Evolutionary conservation across 2,888 invertebrate genomes (phyloP).

Genomic region (Hartigia nigra): DNA sequence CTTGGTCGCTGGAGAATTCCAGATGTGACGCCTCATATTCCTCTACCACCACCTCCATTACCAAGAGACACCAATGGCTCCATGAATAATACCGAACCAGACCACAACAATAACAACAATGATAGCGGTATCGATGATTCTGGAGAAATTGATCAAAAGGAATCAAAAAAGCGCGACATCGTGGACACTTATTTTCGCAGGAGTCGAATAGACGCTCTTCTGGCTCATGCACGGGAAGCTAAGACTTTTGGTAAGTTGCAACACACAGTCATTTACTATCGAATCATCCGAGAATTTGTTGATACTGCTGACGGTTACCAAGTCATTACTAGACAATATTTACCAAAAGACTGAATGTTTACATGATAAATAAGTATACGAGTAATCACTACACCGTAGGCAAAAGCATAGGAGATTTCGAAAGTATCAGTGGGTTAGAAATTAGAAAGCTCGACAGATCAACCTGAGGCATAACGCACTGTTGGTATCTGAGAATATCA

Average conservation of each 20-base stretch:
- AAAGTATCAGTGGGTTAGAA: not conserved
- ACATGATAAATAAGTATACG: not conserved
- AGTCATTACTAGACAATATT: not conserved
- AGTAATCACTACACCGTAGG: not conserved
- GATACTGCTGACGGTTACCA: not conserved
- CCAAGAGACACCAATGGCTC: not conserved
- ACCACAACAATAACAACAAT: conserved; percentile 56
- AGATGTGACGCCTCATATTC: conserved; percentile 51
- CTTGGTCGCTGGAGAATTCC: conserved; percentile 60
- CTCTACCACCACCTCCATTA: conserved; percentile 48
- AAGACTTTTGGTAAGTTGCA: conserved; percentile 56
- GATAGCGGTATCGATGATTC: conserved; percentile 22
- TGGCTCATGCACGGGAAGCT: conserved; percentile 57
- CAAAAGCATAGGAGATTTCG: not conserved
- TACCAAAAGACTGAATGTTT: not conserved
- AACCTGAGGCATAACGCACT: not conserved
- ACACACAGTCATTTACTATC: not conserved
- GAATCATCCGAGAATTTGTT: too few species aligned
- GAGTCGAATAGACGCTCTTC: conserved; percentile 57
- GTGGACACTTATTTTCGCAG: conserved; percentile 59
- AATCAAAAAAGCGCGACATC: conserved; percentile 46
- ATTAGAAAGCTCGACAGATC: not conserved
- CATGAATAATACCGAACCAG: conserved; percentile 33
- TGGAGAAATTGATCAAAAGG: conserved; percentile 8
- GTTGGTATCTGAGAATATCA: not conserved